Conservation (phyloP, 2,888 invertebrate species). For the Amphiduros pacificus region DNA sequence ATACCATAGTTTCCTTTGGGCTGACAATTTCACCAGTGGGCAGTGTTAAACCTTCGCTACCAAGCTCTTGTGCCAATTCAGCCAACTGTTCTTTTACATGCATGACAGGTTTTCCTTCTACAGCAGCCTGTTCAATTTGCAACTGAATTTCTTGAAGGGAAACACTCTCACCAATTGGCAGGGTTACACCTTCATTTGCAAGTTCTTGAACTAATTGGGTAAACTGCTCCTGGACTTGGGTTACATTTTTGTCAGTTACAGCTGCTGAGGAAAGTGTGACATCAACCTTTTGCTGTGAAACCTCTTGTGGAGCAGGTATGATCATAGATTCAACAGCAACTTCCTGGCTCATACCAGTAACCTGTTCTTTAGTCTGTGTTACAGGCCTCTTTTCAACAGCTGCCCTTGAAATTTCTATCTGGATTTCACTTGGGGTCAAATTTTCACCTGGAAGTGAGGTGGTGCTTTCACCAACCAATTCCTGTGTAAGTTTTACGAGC, state of each 20-base stretch:
- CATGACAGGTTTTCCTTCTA: background rate
- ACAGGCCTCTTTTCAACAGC: background rate
- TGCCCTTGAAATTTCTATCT: constrained; percentile 14
- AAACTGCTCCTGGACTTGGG: background rate
- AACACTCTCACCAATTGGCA: background rate
- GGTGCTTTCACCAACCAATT: background rate
- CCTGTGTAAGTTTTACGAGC: background rate
- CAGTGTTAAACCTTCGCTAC: constrained; percentile 3
- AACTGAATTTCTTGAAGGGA: background rate
- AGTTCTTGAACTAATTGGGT: background rate
- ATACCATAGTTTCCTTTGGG: background rate
- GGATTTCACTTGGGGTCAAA: constrained; percentile 2
- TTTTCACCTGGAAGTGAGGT: constrained; percentile 9
- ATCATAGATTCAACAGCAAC: background rate
- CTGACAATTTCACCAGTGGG: constrained; percentile 1
- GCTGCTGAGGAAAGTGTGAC: background rate
- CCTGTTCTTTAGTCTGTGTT: constrained; percentile 8
- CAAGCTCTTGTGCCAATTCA: constrained; percentile 3
- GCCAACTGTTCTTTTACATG: background rate
- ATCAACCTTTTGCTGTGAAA: background rate
- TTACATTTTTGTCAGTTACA: background rate
- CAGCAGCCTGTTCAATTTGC: background rate
- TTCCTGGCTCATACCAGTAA: background rate
- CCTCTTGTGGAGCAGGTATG: background rate
- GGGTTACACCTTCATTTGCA: background rate